These are phyloP conservation scores for Meliscaeva auricollis DNA, from an alignment of 2,888 invertebrate species.

Conservation along the genomic window DNA sequence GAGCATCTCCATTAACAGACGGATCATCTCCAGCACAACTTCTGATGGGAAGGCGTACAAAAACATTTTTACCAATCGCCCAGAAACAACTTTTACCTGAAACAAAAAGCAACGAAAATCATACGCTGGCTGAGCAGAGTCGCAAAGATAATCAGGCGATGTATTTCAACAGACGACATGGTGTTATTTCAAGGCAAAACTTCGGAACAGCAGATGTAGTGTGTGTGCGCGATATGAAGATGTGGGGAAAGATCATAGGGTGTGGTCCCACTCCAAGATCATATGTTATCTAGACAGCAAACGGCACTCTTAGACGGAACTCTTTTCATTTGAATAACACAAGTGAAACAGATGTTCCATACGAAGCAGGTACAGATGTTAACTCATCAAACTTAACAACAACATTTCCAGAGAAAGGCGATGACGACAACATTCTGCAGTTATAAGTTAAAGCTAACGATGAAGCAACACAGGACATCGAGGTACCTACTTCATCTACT, in stretches of 20 bases:
- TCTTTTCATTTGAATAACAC: too few species aligned
- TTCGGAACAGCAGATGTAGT: constrained; percentile 21
- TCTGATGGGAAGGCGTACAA: too few species aligned
- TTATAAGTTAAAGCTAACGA: constrained; percentile 5
- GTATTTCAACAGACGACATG: constrained; percentile 3
- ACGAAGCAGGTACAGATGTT: neutral
- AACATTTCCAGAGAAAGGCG: constrained; percentile 10
- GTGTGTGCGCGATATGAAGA: constrained; percentile 21
- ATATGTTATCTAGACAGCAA: constrained; percentile 22
- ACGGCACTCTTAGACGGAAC: constrained; percentile 6
- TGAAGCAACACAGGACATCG: neutral
- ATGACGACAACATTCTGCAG: constrained; percentile 12
- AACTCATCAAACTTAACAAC: constrained; percentile 1
- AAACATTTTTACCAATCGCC: too few species aligned
- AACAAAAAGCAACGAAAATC: constrained; percentile 10
- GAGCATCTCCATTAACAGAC: too few species aligned
- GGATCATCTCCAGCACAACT: too few species aligned
- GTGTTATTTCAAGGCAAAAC: constrained; percentile 4
- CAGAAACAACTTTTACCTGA: too few species aligned
- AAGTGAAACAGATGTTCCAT: constrained; percentile 5
- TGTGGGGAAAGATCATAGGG: constrained; percentile 20
- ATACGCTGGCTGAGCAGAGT: neutral
- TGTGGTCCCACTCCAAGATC: constrained; percentile 15
- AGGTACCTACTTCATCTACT: constrained; percentile 3
- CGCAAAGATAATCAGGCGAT: constrained; percentile 8